Conservation (phyloP, 1,140 invertebrate genomes). For the Drosophila nigromelanica region DNA sequence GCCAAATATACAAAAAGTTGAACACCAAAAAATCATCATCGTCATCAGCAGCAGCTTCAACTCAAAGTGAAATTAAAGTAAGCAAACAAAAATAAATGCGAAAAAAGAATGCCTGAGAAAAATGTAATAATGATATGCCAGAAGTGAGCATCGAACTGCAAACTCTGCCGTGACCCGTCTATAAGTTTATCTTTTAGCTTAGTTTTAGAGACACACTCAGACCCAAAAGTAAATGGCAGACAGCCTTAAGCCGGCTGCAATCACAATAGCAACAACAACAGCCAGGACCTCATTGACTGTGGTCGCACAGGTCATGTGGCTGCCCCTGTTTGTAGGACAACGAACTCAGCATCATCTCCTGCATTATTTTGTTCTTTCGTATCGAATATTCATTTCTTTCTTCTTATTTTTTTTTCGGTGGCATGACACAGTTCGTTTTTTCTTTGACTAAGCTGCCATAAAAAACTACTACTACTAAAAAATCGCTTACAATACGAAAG, state of each 20-base stretch:
- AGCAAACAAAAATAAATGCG: slow-evolving; percentile 39
- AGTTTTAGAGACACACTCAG: slow-evolving; percentile 28
- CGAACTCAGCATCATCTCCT: slow-evolving; percentile 65
- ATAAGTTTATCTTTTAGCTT: slow-evolving; percentile 54
- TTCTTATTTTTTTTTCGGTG: slow-evolving; percentile 19
- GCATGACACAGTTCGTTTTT: slow-evolving; percentile 59
- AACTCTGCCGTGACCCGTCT: slow-evolving; percentile 27
- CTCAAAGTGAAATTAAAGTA: slow-evolving; percentile 63
- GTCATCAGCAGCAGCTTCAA: slow-evolving; percentile 24
- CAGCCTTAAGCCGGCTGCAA: slow-evolving; percentile 58
- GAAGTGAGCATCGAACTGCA: slow-evolving; percentile 13
- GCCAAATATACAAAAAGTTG: slow-evolving; percentile 21
- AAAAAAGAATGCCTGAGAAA: slow-evolving; percentile 18
- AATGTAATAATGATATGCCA: neutral
- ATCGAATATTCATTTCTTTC: slow-evolving; percentile 44
- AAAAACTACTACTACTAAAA: slow-evolving; percentile 26
- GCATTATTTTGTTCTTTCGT: slow-evolving; percentile 55
- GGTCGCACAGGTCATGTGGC: slow-evolving; percentile 29
- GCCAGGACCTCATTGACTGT: slow-evolving; percentile 22
- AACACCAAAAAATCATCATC: slow-evolving; percentile 24
- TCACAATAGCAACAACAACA: slow-evolving; percentile 1
- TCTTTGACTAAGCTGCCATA: slow-evolving; percentile 40
- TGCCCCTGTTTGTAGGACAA: slow-evolving; percentile 55
- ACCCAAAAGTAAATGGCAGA: slow-evolving; percentile 32
- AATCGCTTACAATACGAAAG: slow-evolving; percentile 31